Evolutionary conservation across 2,888 invertebrate genomes (phyloP), one percentile per base, ranked within the genome.

Genomic region (Deilephila porcellus): DNA sequence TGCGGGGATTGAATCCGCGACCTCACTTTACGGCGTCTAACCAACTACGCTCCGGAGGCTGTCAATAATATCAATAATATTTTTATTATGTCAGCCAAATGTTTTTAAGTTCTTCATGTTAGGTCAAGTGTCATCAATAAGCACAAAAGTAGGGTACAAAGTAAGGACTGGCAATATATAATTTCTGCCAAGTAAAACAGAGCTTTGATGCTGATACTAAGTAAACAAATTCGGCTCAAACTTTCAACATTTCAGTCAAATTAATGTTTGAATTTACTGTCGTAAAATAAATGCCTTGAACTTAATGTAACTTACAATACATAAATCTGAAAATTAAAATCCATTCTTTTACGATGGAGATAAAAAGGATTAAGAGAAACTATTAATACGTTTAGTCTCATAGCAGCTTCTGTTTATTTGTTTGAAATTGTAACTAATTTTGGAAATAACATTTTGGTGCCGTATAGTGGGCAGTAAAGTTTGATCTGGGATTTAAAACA

Each of bases 281-380:
- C 45, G 17, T 45, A 25, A 67, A 67, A 25, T 45, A 5, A 67
- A 25, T 62, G 25, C 20, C 45, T 20, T 45, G 20, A 37, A 20
- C 20, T 11, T 5, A 52, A 25, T 52, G 14, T 67, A 67, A 8
- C 20, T 67, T 17, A 25, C 20, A 11, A 45, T 29, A 71, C 25
- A 73, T 60, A n/a, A 34, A 60, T 4, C 59, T 17, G 29, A 20
- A 67, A 32, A 78, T 56, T 84, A 81, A 80, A 83, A 80, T 82
- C 82, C 84, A 86, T 84, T 79, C 84, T 83, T 85, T 85, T 83
- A 85, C 88, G 86, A 88, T 83, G 83, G 82, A 86, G 83, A 86
- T 83, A 82, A 85, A 86, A 88, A 88, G 90, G 91, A 91, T 91
- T 91, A 91, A 83, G 78, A 80, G 85, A 86, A 85, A 88, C 90